phyloP scores from a whole-genome alignment of 2,113 vertebrate species.

The Mobula hypostoma region DNA sequence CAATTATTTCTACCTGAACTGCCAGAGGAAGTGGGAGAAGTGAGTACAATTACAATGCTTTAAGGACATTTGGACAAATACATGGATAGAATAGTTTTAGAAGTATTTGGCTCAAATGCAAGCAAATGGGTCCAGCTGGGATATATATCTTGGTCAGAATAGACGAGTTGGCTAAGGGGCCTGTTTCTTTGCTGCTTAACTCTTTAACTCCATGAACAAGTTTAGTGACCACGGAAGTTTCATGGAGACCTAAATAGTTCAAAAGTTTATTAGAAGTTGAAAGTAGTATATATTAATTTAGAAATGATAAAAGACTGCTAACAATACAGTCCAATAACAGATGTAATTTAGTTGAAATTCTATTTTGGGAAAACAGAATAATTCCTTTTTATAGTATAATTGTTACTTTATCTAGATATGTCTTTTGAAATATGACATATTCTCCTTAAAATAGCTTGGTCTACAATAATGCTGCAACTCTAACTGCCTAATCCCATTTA shows the following conservation, averaged over 20 bases:
- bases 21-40: too few species aligned
- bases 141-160: too few species aligned
- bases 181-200: too few species aligned
- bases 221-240: background rate
- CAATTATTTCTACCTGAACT: background rate
- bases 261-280: background rate
- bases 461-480: background rate
- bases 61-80: too few species aligned
- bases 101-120: too few species aligned
- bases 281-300: background rate
- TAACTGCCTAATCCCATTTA: background rate
- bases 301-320: background rate
- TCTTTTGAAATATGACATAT: background rate
- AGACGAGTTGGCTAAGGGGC: too few species aligned
- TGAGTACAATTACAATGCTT: too few species aligned
- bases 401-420: background rate
- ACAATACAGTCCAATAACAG: background rate
- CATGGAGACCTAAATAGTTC: background rate
- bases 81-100: too few species aligned
- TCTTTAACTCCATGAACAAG: background rate
- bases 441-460: background rate
- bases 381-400: background rate
- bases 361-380: background rate
- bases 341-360: background rate
- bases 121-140: too few species aligned